Evolutionary conservation across 2,888 invertebrate species (phyloP).

Genomic region (Alsophila aescularia): DNA sequence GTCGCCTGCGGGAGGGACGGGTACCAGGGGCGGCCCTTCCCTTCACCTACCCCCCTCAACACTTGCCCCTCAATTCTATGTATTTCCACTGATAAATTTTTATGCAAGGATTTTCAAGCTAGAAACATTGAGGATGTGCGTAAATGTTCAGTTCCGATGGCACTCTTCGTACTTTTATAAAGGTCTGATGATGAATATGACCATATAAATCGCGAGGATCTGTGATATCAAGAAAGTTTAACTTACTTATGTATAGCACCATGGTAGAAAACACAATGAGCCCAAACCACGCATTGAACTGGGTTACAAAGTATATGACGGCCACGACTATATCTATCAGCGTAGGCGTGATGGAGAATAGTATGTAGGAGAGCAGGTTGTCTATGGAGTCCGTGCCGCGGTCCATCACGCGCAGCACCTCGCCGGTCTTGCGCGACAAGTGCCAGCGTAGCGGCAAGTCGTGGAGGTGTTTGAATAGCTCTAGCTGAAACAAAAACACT

Average conservation of each 20-base stretch:
- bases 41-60: too few relatives aligned
- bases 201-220: background rate
- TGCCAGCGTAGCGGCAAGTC: conserved; percentile 97
- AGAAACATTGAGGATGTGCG: too few relatives aligned
- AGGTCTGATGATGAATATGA: background rate
- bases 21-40: too few relatives aligned
- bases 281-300: conserved; percentile 97
- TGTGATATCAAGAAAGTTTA: background rate
- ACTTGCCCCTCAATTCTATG: too few relatives aligned
- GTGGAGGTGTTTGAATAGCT: conserved; percentile 94
- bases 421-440: conserved; percentile 96
- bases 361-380: conserved; percentile 94
- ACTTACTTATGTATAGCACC: conserved; percentile 95
- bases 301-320: conserved; percentile 92
- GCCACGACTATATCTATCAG: conserved; percentile 96
- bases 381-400: conserved; percentile 98
- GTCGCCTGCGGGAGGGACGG: too few relatives aligned
- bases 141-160: too few relatives aligned
- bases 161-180: too few relatives aligned
- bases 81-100: too few relatives aligned
- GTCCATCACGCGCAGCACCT: conserved; percentile 98
- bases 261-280: conserved; percentile 97
- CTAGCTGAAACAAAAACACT: conserved; percentile 83
- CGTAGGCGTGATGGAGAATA: conserved; percentile 97
- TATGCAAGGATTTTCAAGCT: too few relatives aligned